Evolutionary conservation across 1,140 invertebrate species (phyloP), one percentile per base, ranked within the genome.

Genomic region (Scaptodrosophila lebanonensis): DNA sequence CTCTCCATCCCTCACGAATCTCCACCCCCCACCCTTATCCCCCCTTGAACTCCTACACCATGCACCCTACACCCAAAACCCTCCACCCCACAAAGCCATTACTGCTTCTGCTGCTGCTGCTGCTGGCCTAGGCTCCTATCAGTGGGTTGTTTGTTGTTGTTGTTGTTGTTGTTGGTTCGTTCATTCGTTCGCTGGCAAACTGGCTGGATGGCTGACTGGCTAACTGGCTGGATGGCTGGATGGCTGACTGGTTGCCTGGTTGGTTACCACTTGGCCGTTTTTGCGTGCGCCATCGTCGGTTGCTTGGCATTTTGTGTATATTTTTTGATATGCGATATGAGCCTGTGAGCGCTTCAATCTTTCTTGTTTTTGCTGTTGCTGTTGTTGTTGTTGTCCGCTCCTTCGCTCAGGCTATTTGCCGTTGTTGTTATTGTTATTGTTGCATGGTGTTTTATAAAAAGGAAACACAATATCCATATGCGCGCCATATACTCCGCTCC

Each of bases 251-350:
- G n/a, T n/a, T n/a, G n/a, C n/a, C n/a, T 25, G 22, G 22, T 64
- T 73, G 68, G 63, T 73, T 73, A 67, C 69, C 69, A 73, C 63
- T 76, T 71, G 71, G 66, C 63, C 63, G 56, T 47, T 69, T 47
- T 45, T 17, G 1, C 3, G 6, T 2, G 1, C 8, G 7, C 22
- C n/a, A 20, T 22, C 40, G 13, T 38, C 22, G 27, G 27, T 47
- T 53, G 44, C 54, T 36, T 59, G 47, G 54, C 50, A 64, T 59
- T 65, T 11, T 56, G 62, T 48, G 39, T 63, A 43, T 32, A 18
- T 39, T 54, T 44, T 54, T 39, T 58, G 44, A 66, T 66, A 66
- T 62, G 39, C 44, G 44, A 65, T 51, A 36, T 45, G 42, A 43
- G 38, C 38, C 38, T 36, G 38, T 35, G 30, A 36, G 52, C 59